These are phyloP conservation scores for Aleadryas rufinucha DNA, from an alignment of 2,113 vertebrate genomes.

Conservation along the genomic window DNA sequence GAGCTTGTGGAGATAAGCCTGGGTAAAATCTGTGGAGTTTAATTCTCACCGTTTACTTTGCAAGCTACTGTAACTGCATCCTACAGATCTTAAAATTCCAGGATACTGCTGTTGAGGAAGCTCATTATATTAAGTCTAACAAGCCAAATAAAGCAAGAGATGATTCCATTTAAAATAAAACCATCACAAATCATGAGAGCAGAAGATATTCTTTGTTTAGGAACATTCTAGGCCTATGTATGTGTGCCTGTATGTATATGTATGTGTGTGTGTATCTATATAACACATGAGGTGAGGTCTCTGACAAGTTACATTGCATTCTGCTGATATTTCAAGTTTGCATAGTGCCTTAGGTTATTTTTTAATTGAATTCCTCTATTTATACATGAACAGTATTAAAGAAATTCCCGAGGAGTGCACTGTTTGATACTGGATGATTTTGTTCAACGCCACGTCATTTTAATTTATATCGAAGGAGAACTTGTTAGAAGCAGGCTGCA, in stretches of 20 bases:
- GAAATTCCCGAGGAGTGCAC: neutral
- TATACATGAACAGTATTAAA: neutral
- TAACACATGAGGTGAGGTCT: neutral
- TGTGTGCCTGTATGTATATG: neutral
- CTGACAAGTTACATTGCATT: neutral
- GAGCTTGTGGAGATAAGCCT: neutral
- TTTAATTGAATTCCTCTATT: slow-evolving; percentile 12
- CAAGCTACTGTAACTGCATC: neutral
- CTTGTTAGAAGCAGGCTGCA: slow-evolving; percentile 28
- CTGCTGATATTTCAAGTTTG: neutral
- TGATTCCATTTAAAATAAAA: neutral
- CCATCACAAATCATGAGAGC: neutral
- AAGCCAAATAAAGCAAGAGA: neutral
- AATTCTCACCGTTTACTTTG: neutral
- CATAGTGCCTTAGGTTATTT: neutral
- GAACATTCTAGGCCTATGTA: neutral
- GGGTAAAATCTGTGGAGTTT: neutral
- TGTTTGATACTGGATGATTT: slow-evolving; percentile 27
- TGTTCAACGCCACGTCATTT: neutral
- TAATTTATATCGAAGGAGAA: slow-evolving; percentile 42
- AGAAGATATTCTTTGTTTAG: neutral
- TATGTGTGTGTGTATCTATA: too few species aligned
- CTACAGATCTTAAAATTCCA: neutral
- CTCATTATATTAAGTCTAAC: neutral
- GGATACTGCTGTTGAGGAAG: neutral